phyloP scores from a whole-genome alignment of 2,888 invertebrate species.

The Tenthredo mesomela region DNA sequence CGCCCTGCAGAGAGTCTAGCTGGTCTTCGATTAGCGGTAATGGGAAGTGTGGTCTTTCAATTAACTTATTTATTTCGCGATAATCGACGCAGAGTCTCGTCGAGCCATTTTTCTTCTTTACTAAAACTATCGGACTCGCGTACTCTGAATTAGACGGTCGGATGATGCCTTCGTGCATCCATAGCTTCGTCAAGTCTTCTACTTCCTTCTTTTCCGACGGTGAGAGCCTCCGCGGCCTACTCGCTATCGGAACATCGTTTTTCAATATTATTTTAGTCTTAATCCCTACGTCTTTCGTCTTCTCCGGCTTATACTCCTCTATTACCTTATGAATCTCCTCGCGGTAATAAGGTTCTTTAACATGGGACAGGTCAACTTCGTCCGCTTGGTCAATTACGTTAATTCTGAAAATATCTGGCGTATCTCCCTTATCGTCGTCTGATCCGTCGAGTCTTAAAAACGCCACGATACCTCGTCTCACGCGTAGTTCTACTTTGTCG shows the following conservation, averaged over 20 bases:
- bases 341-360: too few relatives aligned
- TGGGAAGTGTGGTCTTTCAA: slow-evolving; percentile 61
- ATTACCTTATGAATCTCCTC: too few relatives aligned
- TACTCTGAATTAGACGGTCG: slow-evolving; percentile 68
- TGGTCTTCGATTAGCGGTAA: slow-evolving; percentile 64
- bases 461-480: not conserved
- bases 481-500: not conserved
- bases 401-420: too few relatives aligned
- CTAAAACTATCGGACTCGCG: slow-evolving; percentile 67
- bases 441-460: too few relatives aligned
- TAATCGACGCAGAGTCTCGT: slow-evolving; percentile 73
- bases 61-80: slow-evolving; percentile 70
- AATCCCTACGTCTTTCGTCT: too few relatives aligned
- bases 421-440: too few relatives aligned
- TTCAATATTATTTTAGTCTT: slow-evolving; percentile 66
- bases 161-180: too few relatives aligned
- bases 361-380: too few relatives aligned
- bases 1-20: slow-evolving; percentile 61
- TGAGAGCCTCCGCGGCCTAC: slow-evolving; percentile 63
- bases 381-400: too few relatives aligned
- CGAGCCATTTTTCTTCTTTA: slow-evolving; percentile 64
- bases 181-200: slow-evolving; percentile 65
- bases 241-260: slow-evolving; percentile 65
- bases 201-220: slow-evolving; percentile 62
- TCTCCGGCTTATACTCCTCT: too few relatives aligned